phyloP scores from a whole-genome alignment of 2,113 vertebrate species.

The Entomyzon cyanotis region DNA sequence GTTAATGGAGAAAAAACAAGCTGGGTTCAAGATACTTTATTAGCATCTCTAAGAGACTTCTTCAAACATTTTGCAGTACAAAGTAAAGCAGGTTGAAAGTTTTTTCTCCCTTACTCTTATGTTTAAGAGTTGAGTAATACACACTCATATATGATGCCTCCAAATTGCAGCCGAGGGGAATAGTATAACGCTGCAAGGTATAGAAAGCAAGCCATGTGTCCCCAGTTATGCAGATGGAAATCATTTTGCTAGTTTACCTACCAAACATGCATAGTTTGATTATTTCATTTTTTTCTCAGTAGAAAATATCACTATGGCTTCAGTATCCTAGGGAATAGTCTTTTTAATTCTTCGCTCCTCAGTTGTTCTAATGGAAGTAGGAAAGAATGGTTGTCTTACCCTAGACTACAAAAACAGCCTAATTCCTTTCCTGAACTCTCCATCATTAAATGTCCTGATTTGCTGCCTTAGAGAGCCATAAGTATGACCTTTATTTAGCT shows the following conservation, averaged over 20 bases:
- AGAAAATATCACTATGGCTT: not conserved
- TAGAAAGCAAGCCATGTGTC: not conserved
- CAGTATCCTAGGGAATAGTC: not conserved
- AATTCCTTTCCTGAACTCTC: not conserved
- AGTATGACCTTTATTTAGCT: not conserved
- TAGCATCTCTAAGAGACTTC: not conserved
- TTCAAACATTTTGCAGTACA: not conserved
- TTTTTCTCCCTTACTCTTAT: not conserved
- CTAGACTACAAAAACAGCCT: not conserved
- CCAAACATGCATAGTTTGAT: not conserved
- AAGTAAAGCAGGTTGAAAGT: not conserved
- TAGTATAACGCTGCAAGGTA: not conserved
- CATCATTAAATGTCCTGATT: not conserved
- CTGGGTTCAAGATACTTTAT: not conserved
- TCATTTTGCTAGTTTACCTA: not conserved
- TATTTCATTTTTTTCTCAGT: not conserved
- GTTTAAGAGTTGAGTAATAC: not conserved
- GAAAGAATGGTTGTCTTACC: not conserved
- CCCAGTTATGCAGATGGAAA: not conserved
- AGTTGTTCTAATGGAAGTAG: not conserved
- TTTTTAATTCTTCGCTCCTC: not conserved
- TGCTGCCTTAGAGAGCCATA: accelerated
- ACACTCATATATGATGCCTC: not conserved
- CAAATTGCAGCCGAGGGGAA: not conserved
- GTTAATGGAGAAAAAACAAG: not conserved